Percentiles rank a stretch among this genome's conserved stretches.
Conservation (phyloP, 2,888 invertebrate genomes). For the Adelphocoris suturalis region DNA sequence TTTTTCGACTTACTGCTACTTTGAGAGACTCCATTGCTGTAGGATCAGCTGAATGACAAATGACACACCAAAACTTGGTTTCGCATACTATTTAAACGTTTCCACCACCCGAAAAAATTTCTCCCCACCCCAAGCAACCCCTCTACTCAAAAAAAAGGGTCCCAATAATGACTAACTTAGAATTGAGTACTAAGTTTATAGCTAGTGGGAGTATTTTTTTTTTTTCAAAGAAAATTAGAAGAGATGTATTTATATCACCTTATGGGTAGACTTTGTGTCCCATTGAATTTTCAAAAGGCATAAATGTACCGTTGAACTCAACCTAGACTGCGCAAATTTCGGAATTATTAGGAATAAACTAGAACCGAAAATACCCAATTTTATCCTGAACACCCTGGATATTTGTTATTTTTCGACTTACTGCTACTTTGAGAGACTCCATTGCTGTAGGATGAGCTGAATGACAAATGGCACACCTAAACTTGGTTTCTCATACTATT, state of each 20-base stretch:
- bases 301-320: no score
- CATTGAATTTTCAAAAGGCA: no score
- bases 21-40: slow-evolving; percentile 40
- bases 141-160: background rate
- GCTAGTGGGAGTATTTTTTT: no score
- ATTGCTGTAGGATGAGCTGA: slow-evolving; percentile 21
- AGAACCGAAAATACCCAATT: no score
- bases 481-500: slow-evolving; percentile 15
- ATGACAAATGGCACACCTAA: slow-evolving; percentile 38
- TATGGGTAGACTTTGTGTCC: no score
- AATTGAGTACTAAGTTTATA: no score
- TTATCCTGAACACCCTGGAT: background rate
- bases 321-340: no score
- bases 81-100: slow-evolving; percentile 52
- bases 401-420: slow-evolving; percentile 35
- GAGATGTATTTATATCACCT: no score
- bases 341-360: no score
- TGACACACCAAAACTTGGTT: background rate
- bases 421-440: slow-evolving; percentile 47
- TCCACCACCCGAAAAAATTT: background rate
- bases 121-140: background rate
- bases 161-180: no score
- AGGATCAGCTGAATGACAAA: slow-evolving; percentile 33
- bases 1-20: slow-evolving; percentile 45
- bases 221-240: no score